These are phyloP conservation scores for Vireo griseus DNA, from an alignment of 2,797 vertebrate species.

Conservation along the genomic window DNA sequence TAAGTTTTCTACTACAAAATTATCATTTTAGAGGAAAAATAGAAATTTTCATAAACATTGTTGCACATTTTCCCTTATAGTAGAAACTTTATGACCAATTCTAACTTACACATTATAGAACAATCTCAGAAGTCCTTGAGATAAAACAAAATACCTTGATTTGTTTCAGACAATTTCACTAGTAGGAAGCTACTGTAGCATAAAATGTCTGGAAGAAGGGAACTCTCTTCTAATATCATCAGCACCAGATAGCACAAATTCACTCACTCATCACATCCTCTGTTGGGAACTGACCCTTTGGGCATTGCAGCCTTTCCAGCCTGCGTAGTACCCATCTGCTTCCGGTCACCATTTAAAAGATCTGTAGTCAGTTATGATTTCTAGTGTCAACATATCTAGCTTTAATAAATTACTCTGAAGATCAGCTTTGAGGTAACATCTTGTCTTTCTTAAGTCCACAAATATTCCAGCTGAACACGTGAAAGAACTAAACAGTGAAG, in stretches of 20 bases:
- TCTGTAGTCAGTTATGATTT: background rate
- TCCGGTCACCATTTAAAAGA: background rate
- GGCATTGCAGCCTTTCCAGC: background rate
- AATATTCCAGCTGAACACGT: background rate
- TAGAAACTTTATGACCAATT: background rate
- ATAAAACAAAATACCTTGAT: background rate
- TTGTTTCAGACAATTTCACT: background rate
- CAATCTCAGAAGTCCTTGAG: background rate
- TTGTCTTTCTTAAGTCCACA: background rate
- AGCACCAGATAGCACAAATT: background rate
- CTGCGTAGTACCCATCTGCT: background rate
- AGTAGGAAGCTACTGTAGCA: background rate
- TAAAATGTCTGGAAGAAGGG: background rate
- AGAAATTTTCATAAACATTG: background rate
- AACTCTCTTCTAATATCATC: background rate
- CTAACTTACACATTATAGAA: background rate
- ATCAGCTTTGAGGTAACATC: background rate
- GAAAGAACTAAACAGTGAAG: background rate
- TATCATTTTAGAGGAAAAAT: background rate
- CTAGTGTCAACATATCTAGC: background rate
- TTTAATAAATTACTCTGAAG: background rate
- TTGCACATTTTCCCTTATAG: background rate
- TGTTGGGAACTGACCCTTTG: background rate
- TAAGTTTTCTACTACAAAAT: background rate
- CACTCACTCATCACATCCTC: background rate